Percentiles rank a stretch among this genome's conserved stretches.
These are phyloP conservation scores for Murina feae DNA, from an alignment of 2,113 vertebrate genomes.

Conservation along the genomic window DNA sequence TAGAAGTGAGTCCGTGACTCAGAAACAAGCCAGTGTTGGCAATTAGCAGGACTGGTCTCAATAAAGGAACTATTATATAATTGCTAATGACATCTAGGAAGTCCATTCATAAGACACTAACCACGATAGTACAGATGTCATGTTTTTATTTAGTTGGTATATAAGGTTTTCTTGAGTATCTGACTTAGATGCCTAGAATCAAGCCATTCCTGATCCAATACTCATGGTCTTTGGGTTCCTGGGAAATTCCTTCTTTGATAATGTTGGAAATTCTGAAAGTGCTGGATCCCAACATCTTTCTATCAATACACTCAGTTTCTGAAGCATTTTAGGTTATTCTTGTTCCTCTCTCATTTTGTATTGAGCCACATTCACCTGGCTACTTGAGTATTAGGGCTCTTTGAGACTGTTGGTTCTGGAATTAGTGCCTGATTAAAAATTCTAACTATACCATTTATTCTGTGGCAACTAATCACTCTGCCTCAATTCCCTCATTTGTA, in stretches of 20 bases:
- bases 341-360: background rate
- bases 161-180: background rate
- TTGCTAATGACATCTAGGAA: background rate
- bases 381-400: background rate
- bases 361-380: background rate
- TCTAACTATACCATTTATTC: background rate
- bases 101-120: background rate
- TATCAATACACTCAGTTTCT: background rate
- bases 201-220: background rate
- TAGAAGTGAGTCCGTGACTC: background rate
- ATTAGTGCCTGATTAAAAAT: background rate
- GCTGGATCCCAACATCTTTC: background rate
- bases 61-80: background rate
- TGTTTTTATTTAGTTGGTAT: background rate
- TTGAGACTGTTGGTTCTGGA: background rate
- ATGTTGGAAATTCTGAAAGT: background rate
- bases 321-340: background rate
- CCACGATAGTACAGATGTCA: background rate
- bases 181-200: background rate
- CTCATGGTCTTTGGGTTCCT: background rate
- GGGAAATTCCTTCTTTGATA: background rate
- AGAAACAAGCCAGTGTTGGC: background rate
- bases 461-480: background rate
- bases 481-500: background rate
- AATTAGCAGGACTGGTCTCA: background rate